A percentile compares a stretch with the other conserved stretches of the same genome.
Evolutionary conservation across 2,888 invertebrate species (phyloP).

Genomic region (Patella ulyssiponensis): DNA sequence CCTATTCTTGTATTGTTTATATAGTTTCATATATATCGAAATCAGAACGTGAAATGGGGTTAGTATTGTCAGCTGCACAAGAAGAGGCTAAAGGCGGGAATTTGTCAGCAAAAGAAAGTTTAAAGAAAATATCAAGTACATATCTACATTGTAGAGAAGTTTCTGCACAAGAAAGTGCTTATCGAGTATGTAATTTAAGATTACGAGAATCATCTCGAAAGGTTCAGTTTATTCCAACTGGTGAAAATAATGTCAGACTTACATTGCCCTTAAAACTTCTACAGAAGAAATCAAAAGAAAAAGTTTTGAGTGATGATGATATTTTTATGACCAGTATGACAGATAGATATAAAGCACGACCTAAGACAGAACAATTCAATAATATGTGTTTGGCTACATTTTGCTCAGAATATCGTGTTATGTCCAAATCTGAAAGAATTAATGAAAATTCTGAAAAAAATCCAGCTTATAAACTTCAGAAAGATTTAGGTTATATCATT

Average conservation of each 20-base stretch:
- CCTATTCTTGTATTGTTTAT: slow-evolving; percentile 43
- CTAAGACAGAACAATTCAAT: not conserved
- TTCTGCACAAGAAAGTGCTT: slow-evolving; percentile 34
- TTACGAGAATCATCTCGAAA: slow-evolving; percentile 29
- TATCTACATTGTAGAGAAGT: slow-evolving; percentile 36
- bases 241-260: slow-evolving; percentile 19
- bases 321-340: slow-evolving; percentile 19
- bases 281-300: not conserved
- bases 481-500: slow-evolving; percentile 2
- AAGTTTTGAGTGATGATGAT: slow-evolving; percentile 17
- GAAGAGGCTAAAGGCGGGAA: slow-evolving; percentile 31
- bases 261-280: not conserved
- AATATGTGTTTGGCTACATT: slow-evolving; percentile 19
- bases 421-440: slow-evolving; percentile 13
- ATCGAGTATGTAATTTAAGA: slow-evolving; percentile 31
- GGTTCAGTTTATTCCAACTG: slow-evolving; percentile 32
- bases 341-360: slow-evolving; percentile 14
- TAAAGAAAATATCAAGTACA: slow-evolving; percentile 27
- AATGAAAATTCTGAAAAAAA: slow-evolving; percentile 14
- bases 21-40: slow-evolving; percentile 49
- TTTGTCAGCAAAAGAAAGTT: slow-evolving; percentile 20
- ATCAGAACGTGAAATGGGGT: slow-evolving; percentile 33
- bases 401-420: slow-evolving; percentile 22
- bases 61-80: slow-evolving; percentile 25
- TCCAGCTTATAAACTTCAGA: slow-evolving; percentile 13